Base-by-base conservation (phyloP, 2,888 invertebrate genomes). In the Pilophorus perplexus region DNA sequence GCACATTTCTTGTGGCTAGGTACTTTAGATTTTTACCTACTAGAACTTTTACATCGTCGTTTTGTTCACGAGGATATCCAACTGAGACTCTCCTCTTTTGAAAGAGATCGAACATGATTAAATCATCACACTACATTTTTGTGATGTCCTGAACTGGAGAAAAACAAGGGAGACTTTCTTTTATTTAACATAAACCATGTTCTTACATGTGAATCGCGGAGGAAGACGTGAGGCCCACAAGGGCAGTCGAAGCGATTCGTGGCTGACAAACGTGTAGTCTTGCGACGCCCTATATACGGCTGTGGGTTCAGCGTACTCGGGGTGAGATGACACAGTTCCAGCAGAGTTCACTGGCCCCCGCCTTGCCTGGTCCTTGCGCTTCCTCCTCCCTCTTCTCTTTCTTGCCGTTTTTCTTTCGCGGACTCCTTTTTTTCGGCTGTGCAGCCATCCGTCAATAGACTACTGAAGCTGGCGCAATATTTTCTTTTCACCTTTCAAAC, bases 271-370 rank as follows among this genome's bases (percentile, higher is more conserved):
- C 55, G 55, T 55, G 55, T 8, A 27, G 54, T 33, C 38, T 55
- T 38, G 38, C 20, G 55, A 28, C 55, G 55, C 55, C 55, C 55
- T 55, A 55, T 55, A 55, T 55, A 55, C 55, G 55, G 55, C 20
- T 14, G 22, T 20, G 55, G 38, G 55, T 55, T 55, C 55, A 55
- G 55, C 55, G 55, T 55, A 55, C 55, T 55, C 55, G 33, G 52
- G n/a, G 37, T 55, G 55, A 20, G 55, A 55, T 55, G 55, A 55
- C 55, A 55, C 55, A 55, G 55, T 55, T 55, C 55, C 55, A 38
- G 54, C 33, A 37, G 55, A 38, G 55, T 55, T 55, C 55, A 55
- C 38, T 55, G 55, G 55, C 55, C 55, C 38, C 55, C 37, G 18
- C 37, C 25, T 46, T n/a, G n/a, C n/a, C 33, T 52, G 52, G 18